Evolutionary conservation across 2,888 invertebrate genomes (phyloP), one percentile per base, ranked within the genome.

Genomic region (Platycnemis pennipes): DNA sequence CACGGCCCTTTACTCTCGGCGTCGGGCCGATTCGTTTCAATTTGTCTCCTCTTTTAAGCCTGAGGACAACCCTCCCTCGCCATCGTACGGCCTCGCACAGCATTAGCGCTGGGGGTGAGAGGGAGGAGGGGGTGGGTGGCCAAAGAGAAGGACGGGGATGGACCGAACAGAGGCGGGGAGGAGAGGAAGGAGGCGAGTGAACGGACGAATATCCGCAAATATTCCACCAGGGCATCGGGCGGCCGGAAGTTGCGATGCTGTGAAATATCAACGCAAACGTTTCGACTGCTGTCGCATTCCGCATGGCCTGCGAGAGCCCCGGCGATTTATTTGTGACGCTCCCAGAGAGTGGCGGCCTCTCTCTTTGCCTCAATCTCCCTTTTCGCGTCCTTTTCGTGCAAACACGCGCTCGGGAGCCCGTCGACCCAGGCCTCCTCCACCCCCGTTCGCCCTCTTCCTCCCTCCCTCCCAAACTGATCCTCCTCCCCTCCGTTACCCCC

Each of bases 21-120:
- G 87, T 46, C 45, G 87, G 45, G 37, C 45, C 87, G 87, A 87
- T 87, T 87, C 87, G 87, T 87, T 87, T 87, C 87, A 87, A 87
- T 87, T 87, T 87, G 87, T 87, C 87, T 87, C 45, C 46, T 42
- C n/a, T 87, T 87, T 87, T 45, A 11, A 87, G 11, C 22, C n/a
- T 11, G 46, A 87, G 5, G 37, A 77, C 37, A 77, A 37, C 77
- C 37, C 13, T 5, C 63, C 77, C 37, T 26, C 26, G 26, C 77
- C 77, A 63, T 16, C 56, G 13, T 63, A 22, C 77, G 37, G 37
- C 77, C 77, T 77, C 77, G 11, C 77, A 13, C 77, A 77, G 37
- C 37, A 77, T 77, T 77, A 77, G 77, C 77, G 77, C 77, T 37
- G 49, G 4, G 69, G 69, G 37, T 3, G 69, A 31, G 77, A 13